A percentile compares a stretch with the other conserved stretches of the same genome.
Evolutionary conservation across 2,113 vertebrate species (phyloP).

Genomic region (Poeciliopsis prolifica): DNA sequence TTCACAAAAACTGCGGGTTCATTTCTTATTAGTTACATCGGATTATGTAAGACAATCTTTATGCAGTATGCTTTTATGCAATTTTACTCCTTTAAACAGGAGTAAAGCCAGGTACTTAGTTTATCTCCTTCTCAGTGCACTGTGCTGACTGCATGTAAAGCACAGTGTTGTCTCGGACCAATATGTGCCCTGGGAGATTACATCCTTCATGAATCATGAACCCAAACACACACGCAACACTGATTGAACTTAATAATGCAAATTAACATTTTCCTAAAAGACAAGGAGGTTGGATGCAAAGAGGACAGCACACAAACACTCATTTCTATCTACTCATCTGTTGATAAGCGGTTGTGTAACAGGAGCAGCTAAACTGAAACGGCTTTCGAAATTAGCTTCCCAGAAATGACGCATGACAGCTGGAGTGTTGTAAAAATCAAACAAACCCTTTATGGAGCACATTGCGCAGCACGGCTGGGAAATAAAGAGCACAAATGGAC

Average conservation of each 20-base stretch:
- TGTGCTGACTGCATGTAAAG: slow-evolving; percentile 16
- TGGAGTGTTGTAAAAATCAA: slow-evolving; percentile 65
- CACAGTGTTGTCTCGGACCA: neutral
- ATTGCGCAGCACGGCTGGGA: slow-evolving; percentile 36
- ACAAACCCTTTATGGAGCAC: slow-evolving; percentile 43
- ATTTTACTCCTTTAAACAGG: neutral
- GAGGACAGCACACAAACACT: slow-evolving; percentile 28
- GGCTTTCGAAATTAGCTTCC: slow-evolving; percentile 62
- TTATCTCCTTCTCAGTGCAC: slow-evolving; percentile 12
- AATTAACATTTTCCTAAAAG: slow-evolving; percentile 58
- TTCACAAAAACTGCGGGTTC: too few relatives aligned
- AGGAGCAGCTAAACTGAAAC: slow-evolving; percentile 28
- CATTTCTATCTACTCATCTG: slow-evolving; percentile 43
- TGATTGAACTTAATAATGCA: slow-evolving; percentile 54
- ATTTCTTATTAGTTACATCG: too few relatives aligned
- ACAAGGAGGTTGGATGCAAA: slow-evolving; percentile 30
- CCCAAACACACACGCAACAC: slow-evolving; percentile 34
- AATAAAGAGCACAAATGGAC: slow-evolving; percentile 49
- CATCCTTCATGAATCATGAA: slow-evolving; percentile 44
- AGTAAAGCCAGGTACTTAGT: neutral
- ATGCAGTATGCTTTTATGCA: neutral
- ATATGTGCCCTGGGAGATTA: slow-evolving; percentile 39
- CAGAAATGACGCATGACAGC: slow-evolving; percentile 64
- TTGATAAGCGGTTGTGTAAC: slow-evolving; percentile 37
- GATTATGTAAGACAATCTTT: too few relatives aligned